A percentile compares a stretch with the other conserved stretches of the same genome.
Evolutionary conservation across 2,797 vertebrate species (phyloP).

Genomic region (Acrossocheilus wenchowensis): DNA sequence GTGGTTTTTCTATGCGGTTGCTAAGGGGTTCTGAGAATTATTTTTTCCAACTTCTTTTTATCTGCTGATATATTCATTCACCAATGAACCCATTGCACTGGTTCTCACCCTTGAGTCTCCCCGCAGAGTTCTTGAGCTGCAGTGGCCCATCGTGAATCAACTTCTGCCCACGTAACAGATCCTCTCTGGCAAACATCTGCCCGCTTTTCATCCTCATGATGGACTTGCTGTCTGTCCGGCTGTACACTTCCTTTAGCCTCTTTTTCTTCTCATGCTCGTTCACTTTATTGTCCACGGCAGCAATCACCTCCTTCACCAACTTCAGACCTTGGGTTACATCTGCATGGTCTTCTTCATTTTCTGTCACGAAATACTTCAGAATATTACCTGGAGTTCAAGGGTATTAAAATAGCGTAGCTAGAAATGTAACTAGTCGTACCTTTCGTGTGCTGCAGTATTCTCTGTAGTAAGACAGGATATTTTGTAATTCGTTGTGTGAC

Average conservation of each 20-base stretch:
- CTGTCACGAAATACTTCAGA: slow-evolving; percentile 65
- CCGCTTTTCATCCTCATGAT: slow-evolving; percentile 95
- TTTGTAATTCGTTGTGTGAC: slow-evolving; percentile 95
- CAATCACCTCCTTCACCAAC: slow-evolving; percentile 87
- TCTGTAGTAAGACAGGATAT: slow-evolving; percentile 90
- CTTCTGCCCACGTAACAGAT: slow-evolving; percentile 83
- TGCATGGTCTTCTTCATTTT: slow-evolving; percentile 83
- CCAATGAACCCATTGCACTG: neutral
- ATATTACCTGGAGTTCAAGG: neutral
- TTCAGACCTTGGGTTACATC: slow-evolving; percentile 81
- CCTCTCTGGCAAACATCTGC: slow-evolving; percentile 93
- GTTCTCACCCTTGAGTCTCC: slow-evolving; percentile 85
- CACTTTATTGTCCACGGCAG: slow-evolving; percentile 87
- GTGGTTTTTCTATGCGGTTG: neutral
- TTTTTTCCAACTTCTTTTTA: neutral
- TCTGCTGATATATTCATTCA: neutral
- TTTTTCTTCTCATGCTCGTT: slow-evolving; percentile 90
- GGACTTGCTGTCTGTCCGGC: slow-evolving; percentile 90
- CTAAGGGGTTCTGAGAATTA: neutral
- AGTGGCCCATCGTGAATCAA: slow-evolving; percentile 87
- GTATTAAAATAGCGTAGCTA: neutral
- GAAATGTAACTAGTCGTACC: slow-evolving; percentile 67
- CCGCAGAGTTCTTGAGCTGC: slow-evolving; percentile 83
- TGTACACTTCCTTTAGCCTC: slow-evolving; percentile 87
- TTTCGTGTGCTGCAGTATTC: slow-evolving; percentile 89